These are phyloP conservation scores for Albula goreensis DNA, from an alignment of 2,113 vertebrate genomes.

Conservation along the genomic window DNA sequence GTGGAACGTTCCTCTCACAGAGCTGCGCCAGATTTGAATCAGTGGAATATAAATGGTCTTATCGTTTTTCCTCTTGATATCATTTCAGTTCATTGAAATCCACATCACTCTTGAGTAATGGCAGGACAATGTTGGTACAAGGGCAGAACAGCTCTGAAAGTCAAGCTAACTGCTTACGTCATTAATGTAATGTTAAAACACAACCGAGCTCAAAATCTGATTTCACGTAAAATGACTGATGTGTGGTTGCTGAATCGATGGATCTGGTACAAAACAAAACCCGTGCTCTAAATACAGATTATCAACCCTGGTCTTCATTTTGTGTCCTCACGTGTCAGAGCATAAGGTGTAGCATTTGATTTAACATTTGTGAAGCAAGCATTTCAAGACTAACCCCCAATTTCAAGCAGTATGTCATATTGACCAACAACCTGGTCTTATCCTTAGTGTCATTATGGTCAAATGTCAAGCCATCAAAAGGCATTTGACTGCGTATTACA, in stretches of 20 bases:
- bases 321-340: neutral
- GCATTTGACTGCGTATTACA: too few relatives aligned
- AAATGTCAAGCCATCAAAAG: too few relatives aligned
- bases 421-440: too few relatives aligned
- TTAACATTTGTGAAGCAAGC: too few relatives aligned
- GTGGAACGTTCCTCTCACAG: neutral
- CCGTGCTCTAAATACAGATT: neutral
- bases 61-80: neutral
- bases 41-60: neutral
- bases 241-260: neutral
- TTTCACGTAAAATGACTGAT: neutral
- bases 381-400: too few relatives aligned
- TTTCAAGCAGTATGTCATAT: too few relatives aligned
- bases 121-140: neutral
- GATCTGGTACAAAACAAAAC: neutral
- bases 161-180: neutral
- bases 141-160: neutral
- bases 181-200: neutral
- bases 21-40: neutral
- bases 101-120: neutral
- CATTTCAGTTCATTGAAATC: neutral
- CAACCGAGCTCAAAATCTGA: neutral
- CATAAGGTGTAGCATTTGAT: too few relatives aligned
- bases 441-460: too few relatives aligned
- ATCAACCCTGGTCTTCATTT: neutral